Percentiles rank a stretch among this genome's conserved stretches.
Evolutionary conservation across 2,797 vertebrate species (phyloP).

Genomic region (Euphonia xanthogaster): DNA sequence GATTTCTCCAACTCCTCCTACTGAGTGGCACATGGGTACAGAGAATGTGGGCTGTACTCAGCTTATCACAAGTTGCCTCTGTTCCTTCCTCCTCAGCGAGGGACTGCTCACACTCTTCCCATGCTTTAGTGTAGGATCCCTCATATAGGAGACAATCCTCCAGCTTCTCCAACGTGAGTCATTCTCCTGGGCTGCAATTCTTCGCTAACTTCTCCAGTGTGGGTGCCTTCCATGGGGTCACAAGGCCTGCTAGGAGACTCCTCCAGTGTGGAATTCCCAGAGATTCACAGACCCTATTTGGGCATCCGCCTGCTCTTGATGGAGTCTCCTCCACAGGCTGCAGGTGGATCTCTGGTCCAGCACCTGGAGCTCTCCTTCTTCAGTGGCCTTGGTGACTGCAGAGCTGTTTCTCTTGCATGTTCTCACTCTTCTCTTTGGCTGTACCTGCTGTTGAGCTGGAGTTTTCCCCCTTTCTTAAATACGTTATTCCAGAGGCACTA

Average conservation of each 20-base stretch:
- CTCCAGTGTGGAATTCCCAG: background rate
- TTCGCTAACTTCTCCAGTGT: background rate
- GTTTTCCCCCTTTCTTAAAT: background rate
- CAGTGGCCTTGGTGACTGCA: background rate
- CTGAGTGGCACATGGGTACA: background rate
- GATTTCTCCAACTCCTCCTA: background rate
- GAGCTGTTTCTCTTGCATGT: background rate
- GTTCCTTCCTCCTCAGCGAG: background rate
- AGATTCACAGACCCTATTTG: background rate
- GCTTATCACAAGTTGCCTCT: background rate
- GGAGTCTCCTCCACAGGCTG: background rate
- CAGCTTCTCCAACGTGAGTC: background rate
- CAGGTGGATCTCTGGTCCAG: background rate
- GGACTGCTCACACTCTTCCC: background rate
- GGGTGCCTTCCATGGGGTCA: background rate
- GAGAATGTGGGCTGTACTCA: background rate
- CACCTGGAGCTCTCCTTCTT: background rate
- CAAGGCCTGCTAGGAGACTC: background rate
- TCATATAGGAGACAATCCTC: background rate
- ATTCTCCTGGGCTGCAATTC: background rate
- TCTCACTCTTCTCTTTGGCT: background rate
- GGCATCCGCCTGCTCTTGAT: background rate
- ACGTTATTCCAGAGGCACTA: background rate
- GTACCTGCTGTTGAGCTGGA: background rate
- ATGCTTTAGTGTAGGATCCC: background rate